Percentiles rank a stretch among this genome's conserved stretches.
These are phyloP conservation scores for Drosophila littoralis DNA, from an alignment of 1,140 invertebrate genomes.

Conservation along the genomic window DNA sequence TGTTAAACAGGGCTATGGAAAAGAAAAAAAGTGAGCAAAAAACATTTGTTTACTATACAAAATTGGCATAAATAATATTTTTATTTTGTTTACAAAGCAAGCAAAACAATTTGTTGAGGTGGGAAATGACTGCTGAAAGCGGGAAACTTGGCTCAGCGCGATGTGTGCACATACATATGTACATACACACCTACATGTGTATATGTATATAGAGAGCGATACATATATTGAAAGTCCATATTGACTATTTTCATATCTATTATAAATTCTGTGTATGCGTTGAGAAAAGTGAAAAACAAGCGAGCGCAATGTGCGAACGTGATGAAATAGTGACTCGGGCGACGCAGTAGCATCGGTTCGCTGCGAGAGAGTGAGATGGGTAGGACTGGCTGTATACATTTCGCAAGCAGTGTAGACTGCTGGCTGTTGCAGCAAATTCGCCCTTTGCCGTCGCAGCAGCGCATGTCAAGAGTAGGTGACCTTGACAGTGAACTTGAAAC, in stretches of 20 bases:
- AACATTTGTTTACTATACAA: conserved; percentile 43
- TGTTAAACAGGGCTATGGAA: conserved; percentile 5
- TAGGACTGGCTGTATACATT: conserved; percentile 28
- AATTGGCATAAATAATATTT: conserved; percentile 31
- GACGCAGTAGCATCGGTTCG: background rate
- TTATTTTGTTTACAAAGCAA: conserved; percentile 1
- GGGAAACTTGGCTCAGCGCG: conserved; percentile 26
- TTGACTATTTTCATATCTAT: conserved; percentile 39
- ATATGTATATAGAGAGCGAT: background rate
- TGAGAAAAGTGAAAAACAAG: conserved; percentile 13
- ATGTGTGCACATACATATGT: conserved; percentile 5
- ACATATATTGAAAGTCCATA: conserved; percentile 1
- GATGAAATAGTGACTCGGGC: conserved; percentile 8
- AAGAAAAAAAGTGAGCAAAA: conserved; percentile 20
- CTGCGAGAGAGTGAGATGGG: background rate
- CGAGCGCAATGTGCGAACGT: conserved; percentile 14
- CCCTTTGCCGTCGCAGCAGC: conserved; percentile 51
- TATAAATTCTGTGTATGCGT: conserved; percentile 60
- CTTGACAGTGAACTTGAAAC: conserved; percentile 85
- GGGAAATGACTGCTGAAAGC: conserved; percentile 18
- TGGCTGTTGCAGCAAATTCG: conserved; percentile 29
- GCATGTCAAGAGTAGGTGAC: conserved; percentile 82
- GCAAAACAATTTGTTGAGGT: background rate
- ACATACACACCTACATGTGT: conserved; percentile 16
- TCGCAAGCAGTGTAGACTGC: conserved; percentile 32